These are phyloP conservation scores for Anthoptus insignis DNA, from an alignment of 2,888 invertebrate species.

Conservation along the genomic window DNA sequence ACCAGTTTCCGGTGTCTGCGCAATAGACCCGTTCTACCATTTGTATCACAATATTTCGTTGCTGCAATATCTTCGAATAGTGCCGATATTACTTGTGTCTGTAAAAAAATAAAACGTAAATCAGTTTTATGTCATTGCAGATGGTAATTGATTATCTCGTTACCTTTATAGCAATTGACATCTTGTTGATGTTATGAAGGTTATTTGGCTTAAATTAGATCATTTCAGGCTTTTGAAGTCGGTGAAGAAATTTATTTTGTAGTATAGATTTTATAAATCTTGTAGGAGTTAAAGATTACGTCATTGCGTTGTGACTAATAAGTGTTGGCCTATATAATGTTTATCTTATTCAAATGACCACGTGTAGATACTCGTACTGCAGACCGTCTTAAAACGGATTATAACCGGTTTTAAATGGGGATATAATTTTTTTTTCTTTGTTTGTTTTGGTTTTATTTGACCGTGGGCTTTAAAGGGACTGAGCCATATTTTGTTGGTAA, in stretches of 20 bases:
- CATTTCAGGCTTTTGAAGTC: neutral
- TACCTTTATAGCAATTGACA: neutral
- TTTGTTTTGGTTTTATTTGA: too few relatives aligned
- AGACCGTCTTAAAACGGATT: too few relatives aligned
- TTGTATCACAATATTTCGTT: conserved; percentile 10
- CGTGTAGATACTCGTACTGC: neutral
- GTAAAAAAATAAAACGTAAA: conserved; percentile 11
- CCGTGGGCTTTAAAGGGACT: too few relatives aligned
- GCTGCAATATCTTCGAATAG: conserved; percentile 15
- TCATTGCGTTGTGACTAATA: neutral
- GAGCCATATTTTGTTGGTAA: too few relatives aligned
- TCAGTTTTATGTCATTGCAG: neutral
- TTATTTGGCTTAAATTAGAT: neutral
- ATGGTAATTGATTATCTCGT: neutral
- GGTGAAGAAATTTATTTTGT: neutral
- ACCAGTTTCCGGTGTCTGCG: conserved; percentile 49
- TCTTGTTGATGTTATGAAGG: neutral
- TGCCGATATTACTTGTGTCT: conserved; percentile 25
- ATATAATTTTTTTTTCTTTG: too few relatives aligned
- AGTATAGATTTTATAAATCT: too few relatives aligned
- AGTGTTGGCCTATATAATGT: neutral
- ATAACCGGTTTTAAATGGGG: neutral
- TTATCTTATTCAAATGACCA: neutral
- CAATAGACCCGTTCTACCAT: conserved; percentile 40
- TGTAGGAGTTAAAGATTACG: neutral